Evolutionary conservation across 2,113 vertebrate genomes (phyloP).

Genomic region (Melanerpes aurifrons): DNA sequence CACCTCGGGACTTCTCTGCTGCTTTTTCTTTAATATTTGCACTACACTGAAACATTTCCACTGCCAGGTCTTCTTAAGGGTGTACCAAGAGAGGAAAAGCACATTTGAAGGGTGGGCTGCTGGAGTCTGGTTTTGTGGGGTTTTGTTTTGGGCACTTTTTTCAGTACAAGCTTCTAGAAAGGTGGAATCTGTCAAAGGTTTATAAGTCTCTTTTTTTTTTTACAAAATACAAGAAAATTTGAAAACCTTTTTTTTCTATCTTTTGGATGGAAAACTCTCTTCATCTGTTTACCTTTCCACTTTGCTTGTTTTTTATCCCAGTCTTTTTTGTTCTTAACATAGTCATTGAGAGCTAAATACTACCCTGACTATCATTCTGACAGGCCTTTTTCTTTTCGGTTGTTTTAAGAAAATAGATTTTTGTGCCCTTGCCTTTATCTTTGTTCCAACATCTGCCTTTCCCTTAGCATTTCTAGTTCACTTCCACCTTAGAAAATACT

Average conservation of each 20-base stretch:
- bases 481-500: not conserved
- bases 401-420: slow-evolving; percentile 6
- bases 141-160: not conserved
- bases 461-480: not conserved
- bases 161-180: not conserved
- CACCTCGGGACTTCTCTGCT: not conserved
- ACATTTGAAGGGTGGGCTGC: not conserved
- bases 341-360: slow-evolving; percentile 27
- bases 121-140: not conserved
- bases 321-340: slow-evolving; percentile 27
- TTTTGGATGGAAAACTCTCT: not conserved
- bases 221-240: not conserved
- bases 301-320: not conserved
- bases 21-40: not conserved
- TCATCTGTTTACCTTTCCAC: slow-evolving; percentile 22
- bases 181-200: not conserved
- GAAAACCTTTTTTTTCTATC: not conserved
- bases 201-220: not conserved
- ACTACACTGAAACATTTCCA: not conserved
- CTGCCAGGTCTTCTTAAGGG: not conserved
- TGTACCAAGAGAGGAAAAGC: not conserved
- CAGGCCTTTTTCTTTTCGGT: slow-evolving; percentile 6
- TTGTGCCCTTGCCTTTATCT: slow-evolving; percentile 6
- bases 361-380: slow-evolving; percentile 58
- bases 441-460: slow-evolving; percentile 24